Evolutionary conservation across 1,140 invertebrate genomes (phyloP), one percentile per base, ranked within the genome.

Genomic region (Drosophila varians): DNA sequence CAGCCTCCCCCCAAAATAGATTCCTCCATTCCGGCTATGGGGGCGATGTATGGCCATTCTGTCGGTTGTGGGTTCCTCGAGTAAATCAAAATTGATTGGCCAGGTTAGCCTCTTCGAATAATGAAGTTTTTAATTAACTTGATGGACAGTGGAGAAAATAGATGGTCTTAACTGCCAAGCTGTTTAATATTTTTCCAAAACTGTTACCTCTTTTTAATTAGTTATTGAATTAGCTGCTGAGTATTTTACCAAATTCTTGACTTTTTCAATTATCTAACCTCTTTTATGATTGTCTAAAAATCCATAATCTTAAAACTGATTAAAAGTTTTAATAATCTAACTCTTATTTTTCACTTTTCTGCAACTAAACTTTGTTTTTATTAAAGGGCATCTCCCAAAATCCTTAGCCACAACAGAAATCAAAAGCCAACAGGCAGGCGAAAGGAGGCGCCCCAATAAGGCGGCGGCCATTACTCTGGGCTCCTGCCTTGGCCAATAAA

Each of bases 71-170:
- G 21, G 48, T 9, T 31, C 49, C 70, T 23, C 51, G 42, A 74
- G 82, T 84, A 87, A 87, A 84, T 84, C 77, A 87, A 87, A 82
- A 84, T 84, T 87, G 82, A 84, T 84, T 84, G 87, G 61, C 70
- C 70, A 16, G 28, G 45, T 25, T 48, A 52, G 28, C 43, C 55
- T 46, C 49, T 36, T 38, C 12, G 42, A 47, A 55, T 80, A 86
- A 86, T 86, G 57, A 75, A 75, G 65, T 87, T 87, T 87, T 74
- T 87, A 84, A 80, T 87, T 72, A 76, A 87, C 80, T 86, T 11
- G n/a, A 25, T 43, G 25, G 62, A 40, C 51, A 38, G 38, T 31
- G 25, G 23, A 42, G 36, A 60, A 57, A 42, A 55, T 49, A 21
- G 31, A 48, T 11, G 21, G 36, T 38, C 28, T 9, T 6, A 5